Percentiles rank a stretch among this genome's conserved stretches.
These are phyloP conservation scores for Chironomus tepperi DNA, from an alignment of 1,140 invertebrate species.

Conservation along the genomic window DNA sequence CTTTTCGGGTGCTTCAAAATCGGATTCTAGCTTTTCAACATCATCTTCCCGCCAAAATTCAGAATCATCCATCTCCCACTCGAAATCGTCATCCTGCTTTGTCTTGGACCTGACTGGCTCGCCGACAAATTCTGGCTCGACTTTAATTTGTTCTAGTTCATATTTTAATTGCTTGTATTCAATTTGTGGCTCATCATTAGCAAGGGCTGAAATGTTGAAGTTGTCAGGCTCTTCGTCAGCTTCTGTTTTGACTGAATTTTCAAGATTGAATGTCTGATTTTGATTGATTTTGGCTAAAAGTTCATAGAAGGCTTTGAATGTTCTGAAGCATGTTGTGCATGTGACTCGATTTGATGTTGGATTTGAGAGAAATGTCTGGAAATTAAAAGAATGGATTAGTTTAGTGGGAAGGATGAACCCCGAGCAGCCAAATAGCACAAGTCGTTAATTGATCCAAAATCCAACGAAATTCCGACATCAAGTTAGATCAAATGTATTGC, in stretches of 20 bases:
- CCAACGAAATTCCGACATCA: no score
- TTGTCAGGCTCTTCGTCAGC: neutral
- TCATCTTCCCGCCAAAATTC: no score
- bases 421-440: no score
- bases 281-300: neutral
- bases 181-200: neutral
- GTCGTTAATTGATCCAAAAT: no score
- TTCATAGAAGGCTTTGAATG: neutral
- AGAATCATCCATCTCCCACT: neutral
- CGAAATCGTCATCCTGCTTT: neutral
- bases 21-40: no score
- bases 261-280: neutral
- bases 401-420: no score
- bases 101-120: neutral
- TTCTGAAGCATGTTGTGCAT: neutral
- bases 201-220: neutral
- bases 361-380: no score
- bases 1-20: neutral
- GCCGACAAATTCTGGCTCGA: neutral
- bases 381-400: no score
- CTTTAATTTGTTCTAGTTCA: neutral
- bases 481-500: no score
- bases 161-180: neutral
- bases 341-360: neutral
- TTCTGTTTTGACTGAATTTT: neutral